Evolutionary conservation across 2,888 invertebrate species (phyloP).

Genomic region (Drosophila conformis): DNA sequence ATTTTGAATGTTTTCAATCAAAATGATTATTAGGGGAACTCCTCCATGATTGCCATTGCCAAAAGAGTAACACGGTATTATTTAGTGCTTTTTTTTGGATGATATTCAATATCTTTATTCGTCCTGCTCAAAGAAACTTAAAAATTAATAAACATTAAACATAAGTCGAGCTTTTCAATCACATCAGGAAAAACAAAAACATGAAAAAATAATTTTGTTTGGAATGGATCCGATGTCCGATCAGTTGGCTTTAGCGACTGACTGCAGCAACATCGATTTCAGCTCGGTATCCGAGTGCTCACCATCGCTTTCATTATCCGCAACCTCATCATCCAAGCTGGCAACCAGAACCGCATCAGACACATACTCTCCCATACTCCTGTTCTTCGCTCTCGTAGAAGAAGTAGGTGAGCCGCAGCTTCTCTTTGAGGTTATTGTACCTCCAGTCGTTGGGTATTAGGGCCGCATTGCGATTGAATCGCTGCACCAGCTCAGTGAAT

Average conservation of each 20-base stretch:
- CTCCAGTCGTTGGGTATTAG: conserved; percentile 75
- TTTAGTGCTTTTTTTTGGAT: background rate
- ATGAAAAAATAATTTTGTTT: background rate
- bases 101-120: conserved; percentile 7
- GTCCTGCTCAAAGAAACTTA: conserved; percentile 24
- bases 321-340: conserved; percentile 35
- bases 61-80: background rate
- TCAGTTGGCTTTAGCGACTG: background rate
- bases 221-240: background rate
- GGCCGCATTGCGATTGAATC: conserved; percentile 68
- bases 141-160: conserved; percentile 36
- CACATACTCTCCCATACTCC: conserved; percentile 51
- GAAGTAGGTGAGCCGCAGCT: conserved; percentile 78
- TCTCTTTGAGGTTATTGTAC: conserved; percentile 63
- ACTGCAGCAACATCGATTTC: conserved; percentile 21
- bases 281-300: conserved; percentile 52
- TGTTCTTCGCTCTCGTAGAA: conserved; percentile 72
- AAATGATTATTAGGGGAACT: background rate
- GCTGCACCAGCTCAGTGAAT: conserved; percentile 65
- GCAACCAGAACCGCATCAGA: conserved; percentile 57
- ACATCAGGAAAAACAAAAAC: conserved; percentile 20
- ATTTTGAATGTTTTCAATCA: background rate
- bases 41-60: background rate
- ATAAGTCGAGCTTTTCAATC: conserved; percentile 68
- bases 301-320: conserved; percentile 63